phyloP scores from a whole-genome alignment of 53 echinoderm and acorn worm species.

The Patiria pectinifera region DNA sequence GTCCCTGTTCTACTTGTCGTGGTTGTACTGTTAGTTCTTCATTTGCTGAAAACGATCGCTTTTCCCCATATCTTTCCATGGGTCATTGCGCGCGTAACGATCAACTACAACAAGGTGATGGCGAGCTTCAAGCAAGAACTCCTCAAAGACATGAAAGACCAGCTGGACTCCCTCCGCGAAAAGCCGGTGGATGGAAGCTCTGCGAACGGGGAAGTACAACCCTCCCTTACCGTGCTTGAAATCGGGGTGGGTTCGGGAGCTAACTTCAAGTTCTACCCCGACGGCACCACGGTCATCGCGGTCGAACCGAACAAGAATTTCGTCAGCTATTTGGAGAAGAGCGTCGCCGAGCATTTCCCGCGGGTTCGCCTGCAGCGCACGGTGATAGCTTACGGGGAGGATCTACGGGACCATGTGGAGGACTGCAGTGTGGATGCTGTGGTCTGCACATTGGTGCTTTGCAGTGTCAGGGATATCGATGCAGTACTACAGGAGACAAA shows the following conservation, averaged over 20 bases:
- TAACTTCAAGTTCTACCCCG: conserved; percentile 78
- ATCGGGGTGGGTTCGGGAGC: conserved; percentile 79
- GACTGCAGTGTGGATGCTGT: conserved; percentile 73
- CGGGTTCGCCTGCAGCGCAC: conserved; percentile 62
- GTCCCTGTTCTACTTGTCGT: not conserved
- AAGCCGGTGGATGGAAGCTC: not conserved
- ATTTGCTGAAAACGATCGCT: not conserved
- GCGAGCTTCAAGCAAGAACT: conserved; percentile 40
- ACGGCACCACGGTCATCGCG: conserved; percentile 54
- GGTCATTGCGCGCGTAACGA: too few species aligned
- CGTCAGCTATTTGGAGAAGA: conserved; percentile 54
- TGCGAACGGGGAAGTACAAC: not conserved
- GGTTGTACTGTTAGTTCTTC: conserved; percentile 8
- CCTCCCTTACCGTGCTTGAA: conserved; percentile 63
- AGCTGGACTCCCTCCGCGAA: not conserved
- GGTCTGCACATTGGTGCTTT: conserved; percentile 72
- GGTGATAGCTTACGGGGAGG: conserved; percentile 68
- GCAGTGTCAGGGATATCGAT: conserved; percentile 67
- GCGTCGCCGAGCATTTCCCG: conserved; percentile 37
- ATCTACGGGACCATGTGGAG: conserved; percentile 64
- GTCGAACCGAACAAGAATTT: conserved; percentile 78
- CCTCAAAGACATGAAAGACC: conserved; percentile 18
- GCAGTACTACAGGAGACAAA: conserved; percentile 68
- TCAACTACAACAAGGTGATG: conserved; percentile 32
- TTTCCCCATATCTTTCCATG: conserved; percentile 13